Percentiles rank a stretch among this genome's conserved stretches.
phyloP scores from a whole-genome alignment of 2,888 invertebrate genomes.

The Tachina lurida region DNA sequence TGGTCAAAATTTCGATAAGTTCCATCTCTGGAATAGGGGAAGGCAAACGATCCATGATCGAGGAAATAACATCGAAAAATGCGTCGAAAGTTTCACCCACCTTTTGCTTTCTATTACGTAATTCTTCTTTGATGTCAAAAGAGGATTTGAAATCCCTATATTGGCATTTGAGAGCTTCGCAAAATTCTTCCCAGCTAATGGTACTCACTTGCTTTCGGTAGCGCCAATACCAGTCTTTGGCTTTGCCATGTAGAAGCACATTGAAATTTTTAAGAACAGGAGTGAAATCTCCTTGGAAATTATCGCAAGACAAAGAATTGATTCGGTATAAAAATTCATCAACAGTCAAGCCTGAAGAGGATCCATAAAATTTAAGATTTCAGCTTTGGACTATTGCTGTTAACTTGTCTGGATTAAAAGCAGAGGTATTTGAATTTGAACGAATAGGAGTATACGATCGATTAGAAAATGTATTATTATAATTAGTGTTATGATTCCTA shows the following conservation, averaged over 20 bases:
- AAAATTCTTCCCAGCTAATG: constrained; percentile 24
- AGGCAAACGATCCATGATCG: constrained; percentile 29
- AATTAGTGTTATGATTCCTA: constrained; percentile 1
- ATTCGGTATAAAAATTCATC: constrained; percentile 50
- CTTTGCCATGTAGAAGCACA: constrained; percentile 9
- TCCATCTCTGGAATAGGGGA: constrained; percentile 30
- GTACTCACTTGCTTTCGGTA: constrained; percentile 13
- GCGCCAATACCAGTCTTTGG: constrained; percentile 37
- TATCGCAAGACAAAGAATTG: constrained; percentile 34
- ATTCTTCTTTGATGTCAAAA: not conserved
- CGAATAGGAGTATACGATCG: not conserved
- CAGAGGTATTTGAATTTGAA: not conserved
- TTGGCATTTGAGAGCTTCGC: constrained; percentile 13
- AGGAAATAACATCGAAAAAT: constrained; percentile 36
- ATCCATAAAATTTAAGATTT: not conserved
- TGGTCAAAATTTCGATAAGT: constrained; percentile 16
- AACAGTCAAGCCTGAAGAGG: not conserved
- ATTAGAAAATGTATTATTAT: constrained; percentile 29
- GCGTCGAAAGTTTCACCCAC: constrained; percentile 35
- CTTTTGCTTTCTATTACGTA: constrained; percentile 36
- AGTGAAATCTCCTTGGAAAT: constrained; percentile 44
- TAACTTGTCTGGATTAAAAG: not conserved
- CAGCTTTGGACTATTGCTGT: not conserved
- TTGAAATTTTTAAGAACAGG: not conserved
- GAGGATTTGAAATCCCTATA: not conserved